Evolutionary conservation across 1,140 invertebrate genomes (phyloP), one percentile per base, ranked within the genome.

Genomic region (Bombus impatiens): DNA sequence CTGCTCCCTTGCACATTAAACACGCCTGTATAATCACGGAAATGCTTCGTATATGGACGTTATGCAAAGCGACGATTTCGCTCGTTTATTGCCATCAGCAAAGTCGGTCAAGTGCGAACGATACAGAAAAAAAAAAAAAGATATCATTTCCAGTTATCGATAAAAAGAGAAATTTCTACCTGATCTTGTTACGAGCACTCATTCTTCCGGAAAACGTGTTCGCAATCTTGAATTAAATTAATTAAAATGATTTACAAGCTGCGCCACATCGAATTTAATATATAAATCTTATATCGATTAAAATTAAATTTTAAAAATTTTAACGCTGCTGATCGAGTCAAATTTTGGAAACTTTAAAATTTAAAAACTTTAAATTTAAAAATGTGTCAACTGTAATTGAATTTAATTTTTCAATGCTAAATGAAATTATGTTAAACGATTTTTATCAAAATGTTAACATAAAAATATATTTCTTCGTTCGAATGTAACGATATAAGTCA

Each of bases 11-110:
- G 57, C 82, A 32, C 82, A 67, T 81, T 70, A 77, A 32, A 3
- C 25, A 42, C 37, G 9, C 28, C 12, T 18, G 28, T 25, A 25
- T 75, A 75, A 44, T 78, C 59, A 32, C 32, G 57, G n/a, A 78
- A 78, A 42, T 28, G 59, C 8, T 5, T 13, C 35, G 57, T 35
- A 28, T 37, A 32, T 44, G 40, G 40, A 18, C 37, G 82, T 84
- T 84, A 84, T 71, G 76, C 67, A 84, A 84, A 78, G n/a, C 37
- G 47, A 72, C 47, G 67, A 84, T 84, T 84, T 84, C 76, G 76
- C 76, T 71, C 47, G 47, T 53, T 44, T 53, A 57, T 78, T 22
- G 65, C 65, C 44, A 35, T 15, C 75, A 12, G 12, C 25, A 18
- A 83, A 74, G 70, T 82, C 70, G 81, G 81, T 68, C 81, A 77